Evolutionary conservation across 2,888 invertebrate genomes (phyloP).

Genomic region (Stratiomys singularior): DNA sequence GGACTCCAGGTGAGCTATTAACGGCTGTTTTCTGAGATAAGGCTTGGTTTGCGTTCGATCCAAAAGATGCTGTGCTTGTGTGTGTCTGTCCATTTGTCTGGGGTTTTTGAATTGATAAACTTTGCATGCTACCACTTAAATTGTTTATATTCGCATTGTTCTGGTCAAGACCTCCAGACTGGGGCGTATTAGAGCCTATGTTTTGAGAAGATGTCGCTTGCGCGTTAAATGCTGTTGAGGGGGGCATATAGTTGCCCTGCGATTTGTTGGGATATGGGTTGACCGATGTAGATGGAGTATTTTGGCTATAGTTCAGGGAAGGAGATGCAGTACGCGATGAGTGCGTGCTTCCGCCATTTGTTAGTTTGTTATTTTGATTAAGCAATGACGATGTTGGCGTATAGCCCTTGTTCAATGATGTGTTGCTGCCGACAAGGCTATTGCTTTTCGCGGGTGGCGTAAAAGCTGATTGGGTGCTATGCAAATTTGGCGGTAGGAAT

Average conservation of each 20-base stretch:
- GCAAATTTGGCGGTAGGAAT: slow-evolving; percentile 33
- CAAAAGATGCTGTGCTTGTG: not conserved
- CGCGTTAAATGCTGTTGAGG: not conserved
- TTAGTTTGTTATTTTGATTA: slow-evolving; percentile 20
- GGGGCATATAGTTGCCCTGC: slow-evolving; percentile 29
- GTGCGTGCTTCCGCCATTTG: slow-evolving; percentile 56
- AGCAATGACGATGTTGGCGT: not conserved
- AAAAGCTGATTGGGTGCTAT: not conserved
- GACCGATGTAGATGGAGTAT: slow-evolving; percentile 45
- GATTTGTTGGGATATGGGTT: slow-evolving; percentile 25
- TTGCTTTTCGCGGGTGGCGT: not conserved
- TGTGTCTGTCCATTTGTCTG: slow-evolving; percentile 34
- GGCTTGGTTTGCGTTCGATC: slow-evolving; percentile 37
- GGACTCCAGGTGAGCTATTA: slow-evolving; percentile 42
- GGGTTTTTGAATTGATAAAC: slow-evolving; percentile 49
- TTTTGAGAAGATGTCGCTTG: slow-evolving; percentile 7
- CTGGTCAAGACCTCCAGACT: not conserved
- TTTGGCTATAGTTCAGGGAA: slow-evolving; percentile 49
- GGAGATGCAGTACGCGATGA: slow-evolving; percentile 65
- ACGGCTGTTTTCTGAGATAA: not conserved
- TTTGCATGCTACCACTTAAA: slow-evolving; percentile 55
- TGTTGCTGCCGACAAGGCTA: not conserved
- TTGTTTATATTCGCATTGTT: slow-evolving; percentile 44
- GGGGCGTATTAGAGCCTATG: not conserved
- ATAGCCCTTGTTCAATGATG: not conserved